Conservation (phyloP, 2,797 vertebrate species). For the Sphaeramia orbicularis region DNA sequence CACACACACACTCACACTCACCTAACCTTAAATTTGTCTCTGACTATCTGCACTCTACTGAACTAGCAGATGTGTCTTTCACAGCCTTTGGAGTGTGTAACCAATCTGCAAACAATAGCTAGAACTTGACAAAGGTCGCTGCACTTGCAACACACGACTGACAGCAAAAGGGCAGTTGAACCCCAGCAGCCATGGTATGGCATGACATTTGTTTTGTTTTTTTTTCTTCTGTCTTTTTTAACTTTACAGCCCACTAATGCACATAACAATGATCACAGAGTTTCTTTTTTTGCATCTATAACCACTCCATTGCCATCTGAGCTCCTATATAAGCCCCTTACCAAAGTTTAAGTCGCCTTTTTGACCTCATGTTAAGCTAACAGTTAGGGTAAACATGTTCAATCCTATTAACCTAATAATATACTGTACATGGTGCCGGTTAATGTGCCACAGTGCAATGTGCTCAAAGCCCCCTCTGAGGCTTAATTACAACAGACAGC, state of each 20-base stretch:
- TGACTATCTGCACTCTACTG: slow-evolving; percentile 65
- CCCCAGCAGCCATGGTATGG: slow-evolving; percentile 50
- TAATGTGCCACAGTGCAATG: slow-evolving; percentile 47
- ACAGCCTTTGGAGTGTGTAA: slow-evolving; percentile 82
- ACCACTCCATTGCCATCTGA: slow-evolving; percentile 57
- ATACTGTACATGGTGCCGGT: slow-evolving; percentile 56
- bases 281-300: slow-evolving; percentile 27
- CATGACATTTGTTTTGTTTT: slow-evolving; percentile 36
- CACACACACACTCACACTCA: slow-evolving; percentile 31
- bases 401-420: slow-evolving; percentile 77
- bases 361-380: slow-evolving; percentile 69
- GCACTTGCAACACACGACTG: slow-evolving; percentile 76
- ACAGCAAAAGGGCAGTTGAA: slow-evolving; percentile 62
- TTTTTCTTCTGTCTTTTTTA: neutral
- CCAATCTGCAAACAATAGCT: slow-evolving; percentile 88
- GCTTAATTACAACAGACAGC: slow-evolving; percentile 66
- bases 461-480: slow-evolving; percentile 44
- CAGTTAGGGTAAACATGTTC: slow-evolving; percentile 74
- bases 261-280: slow-evolving; percentile 22
- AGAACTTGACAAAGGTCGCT: slow-evolving; percentile 86
- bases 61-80: slow-evolving; percentile 87
- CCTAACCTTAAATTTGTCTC: slow-evolving; percentile 42
- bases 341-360: slow-evolving; percentile 69
- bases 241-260: slow-evolving; percentile 22
- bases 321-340: slow-evolving; percentile 66